Evolutionary conservation across 2,797 vertebrate genomes (phyloP), one percentile per base, ranked within the genome.

Genomic region (Platyrinchus mystaceus): DNA sequence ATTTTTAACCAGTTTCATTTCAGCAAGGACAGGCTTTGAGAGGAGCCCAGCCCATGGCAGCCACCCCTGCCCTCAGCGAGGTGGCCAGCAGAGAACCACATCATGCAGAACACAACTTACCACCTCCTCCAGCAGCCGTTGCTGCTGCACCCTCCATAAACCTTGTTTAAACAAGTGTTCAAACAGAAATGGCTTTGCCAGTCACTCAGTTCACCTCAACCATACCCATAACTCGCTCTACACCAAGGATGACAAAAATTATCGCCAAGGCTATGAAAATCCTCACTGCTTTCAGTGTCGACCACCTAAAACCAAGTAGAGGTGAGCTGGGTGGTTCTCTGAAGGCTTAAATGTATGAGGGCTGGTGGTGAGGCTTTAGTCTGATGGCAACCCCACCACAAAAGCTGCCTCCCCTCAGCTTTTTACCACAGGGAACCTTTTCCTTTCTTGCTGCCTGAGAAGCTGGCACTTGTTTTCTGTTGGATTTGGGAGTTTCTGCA

Each of bases 81-180:
- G 73, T 67, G 86, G 78, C 36, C 88, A 78, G 43, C 52, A 79
- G 70, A 73, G 67, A 69, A 52, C 12, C 20, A 11, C 82, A 34
- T 16, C 41, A 26, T 1, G 4, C 62, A 84, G 80, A 76, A 49
- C 59, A 56, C 71, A n/a, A 43, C 67, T 87, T 11, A 30, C 84
- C 27, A 12, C 70, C 73, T 59, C 1, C 68, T 64, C 83, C 28
- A 11, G 87, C 83, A 89, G 91, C 73, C 5, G 1, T 23, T 37
- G 49, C 80, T 77, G 87, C 94, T 95, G 93, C 80, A 60, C 77
- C 84, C 93, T 92, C 93, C 91, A 77, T 81, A 93, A 95, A 96
- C 63, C 49, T 52, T 89, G 68, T 74, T 95, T 77, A 77, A 92
- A 88, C 62, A 93, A 94, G 84, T 32, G 59, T 52, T 89, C 84